Evolutionary conservation across 1,140 invertebrate species (phyloP).

Genomic region (Drosophila bocki): DNA sequence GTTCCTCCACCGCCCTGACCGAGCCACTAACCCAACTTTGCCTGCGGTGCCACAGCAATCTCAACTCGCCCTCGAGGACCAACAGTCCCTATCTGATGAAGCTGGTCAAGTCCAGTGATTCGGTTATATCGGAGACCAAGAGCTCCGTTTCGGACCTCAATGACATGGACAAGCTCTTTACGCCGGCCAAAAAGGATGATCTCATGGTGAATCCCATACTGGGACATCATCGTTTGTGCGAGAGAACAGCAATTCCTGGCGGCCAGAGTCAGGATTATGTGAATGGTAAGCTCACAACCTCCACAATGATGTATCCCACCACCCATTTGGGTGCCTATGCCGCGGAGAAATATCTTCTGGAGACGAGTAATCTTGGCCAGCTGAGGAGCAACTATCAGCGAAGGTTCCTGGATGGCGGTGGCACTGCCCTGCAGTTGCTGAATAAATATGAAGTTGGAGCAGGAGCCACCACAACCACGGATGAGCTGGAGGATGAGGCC

Average conservation of each 20-base stretch:
- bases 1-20: constrained; percentile 3
- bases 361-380: constrained; percentile 71
- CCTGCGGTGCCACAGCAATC: constrained; percentile 86
- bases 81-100: constrained; percentile 85
- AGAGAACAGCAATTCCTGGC: constrained; percentile 62
- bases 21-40: constrained; percentile 87
- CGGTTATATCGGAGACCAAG: constrained; percentile 84
- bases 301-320: constrained; percentile 75
- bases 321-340: constrained; percentile 73
- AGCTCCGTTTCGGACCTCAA: constrained; percentile 84
- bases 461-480: background rate
- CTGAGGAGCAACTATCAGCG: constrained; percentile 65
- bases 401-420: constrained; percentile 74
- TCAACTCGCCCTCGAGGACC: constrained; percentile 83
- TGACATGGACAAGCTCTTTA: constrained; percentile 82
- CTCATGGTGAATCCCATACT: constrained; percentile 86
- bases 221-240: constrained; percentile 87
- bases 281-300: constrained; percentile 56
- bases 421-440: constrained; percentile 72
- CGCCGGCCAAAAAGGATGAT: constrained; percentile 82
- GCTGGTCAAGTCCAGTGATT: constrained; percentile 83
- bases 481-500: constrained; percentile 69
- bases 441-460: constrained; percentile 37
- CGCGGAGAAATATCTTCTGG: constrained; percentile 73
- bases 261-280: constrained; percentile 30